Evolutionary conservation across 2,797 vertebrate genomes (phyloP).

Genomic region (Propithecus deckenii): DNA sequence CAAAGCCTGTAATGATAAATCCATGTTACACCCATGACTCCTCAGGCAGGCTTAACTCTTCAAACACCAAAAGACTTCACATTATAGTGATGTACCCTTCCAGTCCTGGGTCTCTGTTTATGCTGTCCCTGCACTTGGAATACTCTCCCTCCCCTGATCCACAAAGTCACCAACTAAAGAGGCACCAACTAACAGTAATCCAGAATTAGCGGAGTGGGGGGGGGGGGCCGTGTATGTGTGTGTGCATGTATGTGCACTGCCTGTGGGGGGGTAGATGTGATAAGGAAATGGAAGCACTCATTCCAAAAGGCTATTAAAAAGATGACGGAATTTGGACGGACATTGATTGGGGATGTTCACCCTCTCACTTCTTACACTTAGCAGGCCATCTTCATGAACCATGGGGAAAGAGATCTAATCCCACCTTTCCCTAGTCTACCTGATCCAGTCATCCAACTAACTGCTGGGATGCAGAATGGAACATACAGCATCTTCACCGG

Average conservation of each 20-base stretch:
- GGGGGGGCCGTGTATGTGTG: neutral
- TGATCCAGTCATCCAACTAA: neutral
- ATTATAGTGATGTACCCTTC: fast-evolving
- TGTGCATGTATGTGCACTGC: neutral
- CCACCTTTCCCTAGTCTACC: neutral
- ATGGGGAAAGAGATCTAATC: neutral
- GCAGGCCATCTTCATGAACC: neutral
- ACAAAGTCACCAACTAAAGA: neutral
- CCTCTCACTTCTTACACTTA: neutral
- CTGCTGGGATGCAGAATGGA: neutral
- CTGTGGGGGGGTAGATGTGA: neutral
- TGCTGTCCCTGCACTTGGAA: neutral
- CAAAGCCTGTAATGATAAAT: constrained; percentile 80
- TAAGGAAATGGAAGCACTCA: neutral
- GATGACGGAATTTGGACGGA: neutral
- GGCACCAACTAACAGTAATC: neutral
- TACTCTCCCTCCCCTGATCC: neutral
- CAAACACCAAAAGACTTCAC: neutral
- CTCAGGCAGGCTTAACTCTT: neutral
- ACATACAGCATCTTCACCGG: neutral
- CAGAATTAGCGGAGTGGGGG: neutral
- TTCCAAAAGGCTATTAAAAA: neutral
- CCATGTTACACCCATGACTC: neutral
- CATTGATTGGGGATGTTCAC: neutral
- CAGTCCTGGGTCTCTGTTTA: neutral